Evolutionary conservation across 1,140 invertebrate genomes (phyloP).

Genomic region (Apis dorsata): DNA sequence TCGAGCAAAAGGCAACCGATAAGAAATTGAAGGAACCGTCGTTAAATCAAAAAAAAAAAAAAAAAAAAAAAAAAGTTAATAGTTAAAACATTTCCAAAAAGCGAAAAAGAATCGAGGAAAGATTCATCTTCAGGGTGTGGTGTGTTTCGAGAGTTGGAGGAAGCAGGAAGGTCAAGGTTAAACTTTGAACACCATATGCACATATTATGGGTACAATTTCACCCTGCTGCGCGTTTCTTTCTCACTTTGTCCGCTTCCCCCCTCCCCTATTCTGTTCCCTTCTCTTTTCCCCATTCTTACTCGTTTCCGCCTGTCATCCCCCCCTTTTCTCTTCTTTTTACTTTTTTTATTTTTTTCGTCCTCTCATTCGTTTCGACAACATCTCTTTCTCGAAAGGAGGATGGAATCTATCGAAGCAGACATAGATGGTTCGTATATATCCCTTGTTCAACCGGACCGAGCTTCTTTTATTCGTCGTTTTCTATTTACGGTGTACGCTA

Average conservation of each 20-base stretch:
- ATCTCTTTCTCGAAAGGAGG: not conserved
- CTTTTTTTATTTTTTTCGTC: not conserved
- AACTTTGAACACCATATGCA: slow-evolving; percentile 46
- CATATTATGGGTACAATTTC: slow-evolving; percentile 18
- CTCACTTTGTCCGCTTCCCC: not conserved
- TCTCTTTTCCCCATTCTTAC: not conserved
- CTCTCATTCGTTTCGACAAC: not conserved
- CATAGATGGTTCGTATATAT: slow-evolving; percentile 5
- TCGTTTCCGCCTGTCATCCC: not conserved
- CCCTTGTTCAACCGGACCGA: not conserved
- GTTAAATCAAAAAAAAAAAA: slow-evolving; percentile 3
- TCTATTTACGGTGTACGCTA: slow-evolving; percentile 40
- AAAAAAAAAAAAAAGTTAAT: not conserved
- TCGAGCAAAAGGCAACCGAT: not conserved
- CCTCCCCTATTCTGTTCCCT: not conserved
- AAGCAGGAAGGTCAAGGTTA: slow-evolving; percentile 63
- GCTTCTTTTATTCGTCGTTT: slow-evolving; percentile 28
- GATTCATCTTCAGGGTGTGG: slow-evolving; percentile 54
- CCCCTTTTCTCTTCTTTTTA: not conserved
- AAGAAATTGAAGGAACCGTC: not conserved
- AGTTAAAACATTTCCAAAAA: slow-evolving; percentile 37
- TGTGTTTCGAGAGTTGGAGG: slow-evolving; percentile 14
- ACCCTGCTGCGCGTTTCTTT: slow-evolving; percentile 8
- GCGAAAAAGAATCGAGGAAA: not conserved
- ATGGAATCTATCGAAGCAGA: not conserved